These are phyloP conservation scores for Pelmatolapia mariae DNA, from an alignment of 2,113 vertebrate species.

Conservation along the genomic window DNA sequence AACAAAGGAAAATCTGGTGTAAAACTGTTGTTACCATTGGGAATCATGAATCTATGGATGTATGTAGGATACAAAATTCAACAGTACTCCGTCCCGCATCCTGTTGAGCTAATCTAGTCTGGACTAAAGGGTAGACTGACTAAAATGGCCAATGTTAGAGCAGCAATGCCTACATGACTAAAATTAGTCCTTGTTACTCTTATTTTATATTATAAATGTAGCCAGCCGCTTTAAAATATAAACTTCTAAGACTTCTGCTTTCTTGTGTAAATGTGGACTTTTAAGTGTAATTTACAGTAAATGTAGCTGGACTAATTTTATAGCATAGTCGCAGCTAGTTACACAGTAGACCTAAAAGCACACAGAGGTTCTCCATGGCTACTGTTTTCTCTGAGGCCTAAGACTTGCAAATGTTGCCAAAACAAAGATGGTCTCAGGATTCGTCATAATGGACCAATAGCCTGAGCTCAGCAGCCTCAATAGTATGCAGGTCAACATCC, in stretches of 20 bases:
- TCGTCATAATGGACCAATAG: slow-evolving; percentile 30
- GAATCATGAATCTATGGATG: neutral
- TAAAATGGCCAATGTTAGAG: neutral
- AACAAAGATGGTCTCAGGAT: slow-evolving; percentile 48
- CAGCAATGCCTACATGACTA: neutral
- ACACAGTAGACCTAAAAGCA: slow-evolving; percentile 7
- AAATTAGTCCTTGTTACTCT: neutral
- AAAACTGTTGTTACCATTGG: neutral
- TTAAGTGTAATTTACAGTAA: neutral
- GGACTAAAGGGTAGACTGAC: neutral
- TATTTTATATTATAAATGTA: neutral
- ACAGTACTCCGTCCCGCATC: neutral
- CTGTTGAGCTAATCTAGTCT: neutral
- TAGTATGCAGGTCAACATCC: slow-evolving; percentile 57
- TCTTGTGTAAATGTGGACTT: neutral
- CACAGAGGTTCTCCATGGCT: slow-evolving; percentile 15
- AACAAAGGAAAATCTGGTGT: neutral
- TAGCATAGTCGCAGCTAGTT: neutral
- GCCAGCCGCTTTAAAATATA: neutral
- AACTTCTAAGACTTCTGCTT: neutral
- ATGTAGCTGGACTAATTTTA: neutral
- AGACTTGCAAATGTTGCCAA: slow-evolving; percentile 37
- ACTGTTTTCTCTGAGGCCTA: slow-evolving; percentile 8
- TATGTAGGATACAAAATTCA: neutral
- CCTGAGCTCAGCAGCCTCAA: slow-evolving; percentile 42